Evolutionary conservation across 2,113 vertebrate species (phyloP).

Genomic region (Seriola dumerili): DNA sequence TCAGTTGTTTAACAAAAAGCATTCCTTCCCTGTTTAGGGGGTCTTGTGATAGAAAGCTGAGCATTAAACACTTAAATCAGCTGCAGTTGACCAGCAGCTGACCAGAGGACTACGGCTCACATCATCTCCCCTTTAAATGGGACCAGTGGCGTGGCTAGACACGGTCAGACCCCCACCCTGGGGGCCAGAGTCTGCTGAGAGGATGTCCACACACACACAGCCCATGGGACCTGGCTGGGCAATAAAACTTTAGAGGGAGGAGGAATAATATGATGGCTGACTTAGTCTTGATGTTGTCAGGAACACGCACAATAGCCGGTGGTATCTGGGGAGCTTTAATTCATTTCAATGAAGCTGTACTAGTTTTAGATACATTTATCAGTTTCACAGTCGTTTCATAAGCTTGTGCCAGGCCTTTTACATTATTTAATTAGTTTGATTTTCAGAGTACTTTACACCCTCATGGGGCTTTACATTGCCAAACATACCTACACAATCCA

Average conservation of each 20-base stretch:
- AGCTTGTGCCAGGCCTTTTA: constrained; percentile 35
- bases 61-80: constrained; percentile 19
- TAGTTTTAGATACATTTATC: constrained; percentile 42
- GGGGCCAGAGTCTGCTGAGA: constrained; percentile 35
- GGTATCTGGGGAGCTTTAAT: constrained; percentile 40
- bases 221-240: constrained; percentile 28
- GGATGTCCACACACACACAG: constrained; percentile 16
- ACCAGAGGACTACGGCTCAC: constrained; percentile 49
- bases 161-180: not conserved
- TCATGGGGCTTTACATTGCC: constrained; percentile 29
- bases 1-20: constrained; percentile 9
- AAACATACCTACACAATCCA: constrained; percentile 49
- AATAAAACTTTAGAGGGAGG: constrained; percentile 41
- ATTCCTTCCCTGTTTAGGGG: not conserved
- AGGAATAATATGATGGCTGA: constrained; percentile 40
- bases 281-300: constrained; percentile 37
- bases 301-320: constrained; percentile 15
- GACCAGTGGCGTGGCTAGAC: constrained; percentile 27
- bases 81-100: constrained; percentile 6
- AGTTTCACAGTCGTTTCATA: constrained; percentile 37
- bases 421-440: constrained; percentile 34
- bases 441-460: constrained; percentile 42
- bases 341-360: constrained; percentile 42
- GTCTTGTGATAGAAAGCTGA: constrained; percentile 45
- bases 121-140: constrained; percentile 13